Conservation (phyloP, 2,113 vertebrate genomes). For the Xiphias gladius region DNA sequence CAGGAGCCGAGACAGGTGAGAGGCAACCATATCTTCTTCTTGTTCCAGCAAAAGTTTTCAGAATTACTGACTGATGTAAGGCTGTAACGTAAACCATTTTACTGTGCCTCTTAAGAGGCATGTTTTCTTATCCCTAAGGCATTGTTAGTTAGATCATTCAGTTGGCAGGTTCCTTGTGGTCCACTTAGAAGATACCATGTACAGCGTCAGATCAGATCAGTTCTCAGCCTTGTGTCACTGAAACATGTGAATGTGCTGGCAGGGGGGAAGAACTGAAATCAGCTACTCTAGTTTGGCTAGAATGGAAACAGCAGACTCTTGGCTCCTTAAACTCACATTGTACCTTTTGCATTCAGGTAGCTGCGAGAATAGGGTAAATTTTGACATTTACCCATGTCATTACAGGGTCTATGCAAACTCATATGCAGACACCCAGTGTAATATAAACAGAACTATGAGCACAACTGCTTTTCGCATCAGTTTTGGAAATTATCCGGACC, state of each 20-base stretch:
- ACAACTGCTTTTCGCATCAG: background rate
- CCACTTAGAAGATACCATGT: background rate
- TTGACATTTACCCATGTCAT: background rate
- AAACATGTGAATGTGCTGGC: too few relatives aligned
- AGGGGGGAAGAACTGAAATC: too few relatives aligned
- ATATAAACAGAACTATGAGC: background rate
- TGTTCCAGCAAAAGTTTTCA: background rate
- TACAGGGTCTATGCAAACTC: background rate
- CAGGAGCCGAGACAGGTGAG: conserved; percentile 98
- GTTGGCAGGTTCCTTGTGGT: background rate
- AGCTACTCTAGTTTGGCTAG: background rate
- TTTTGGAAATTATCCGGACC: background rate
- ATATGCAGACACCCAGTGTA: too few relatives aligned
- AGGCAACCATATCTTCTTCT: background rate
- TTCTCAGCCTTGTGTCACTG: background rate
- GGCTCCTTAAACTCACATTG: background rate
- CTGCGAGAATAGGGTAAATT: background rate
- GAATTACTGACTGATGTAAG: background rate
- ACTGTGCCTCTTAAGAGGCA: background rate
- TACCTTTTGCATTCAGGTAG: background rate
- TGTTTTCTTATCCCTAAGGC: background rate
- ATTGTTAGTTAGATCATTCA: background rate
- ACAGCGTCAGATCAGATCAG: background rate
- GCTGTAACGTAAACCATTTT: background rate
- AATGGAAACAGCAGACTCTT: background rate